Evolutionary conservation across 2,888 invertebrate species (phyloP), one percentile per base, ranked within the genome.

Genomic region (Orchestes rusci): DNA sequence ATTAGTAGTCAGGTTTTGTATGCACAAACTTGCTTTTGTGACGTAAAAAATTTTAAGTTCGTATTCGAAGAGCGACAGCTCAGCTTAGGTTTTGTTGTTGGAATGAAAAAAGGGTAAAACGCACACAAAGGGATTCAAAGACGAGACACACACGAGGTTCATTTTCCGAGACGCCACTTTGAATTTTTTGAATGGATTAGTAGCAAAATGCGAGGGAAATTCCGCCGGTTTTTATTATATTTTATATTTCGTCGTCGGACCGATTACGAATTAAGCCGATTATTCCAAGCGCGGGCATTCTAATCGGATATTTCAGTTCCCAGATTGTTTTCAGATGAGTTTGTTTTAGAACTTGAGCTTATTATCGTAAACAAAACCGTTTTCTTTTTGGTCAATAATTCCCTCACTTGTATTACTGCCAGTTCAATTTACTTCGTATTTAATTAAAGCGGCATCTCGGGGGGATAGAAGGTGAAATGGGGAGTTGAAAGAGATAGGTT

Each of bases 101-200:
- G 63, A 68, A 40, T 43, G 45, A 65, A 63, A 62, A 75, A 76
- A 10, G 80, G 79, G 80, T 71, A 53, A 52, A 82, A 85, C 83
- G 85, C 82, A 87, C 86, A 87, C 85, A 84, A 51, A 49, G 82
- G 76, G 85, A 83, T 82, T 79, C 73, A 83, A 47, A 62, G 56
- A 62, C 61, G 84, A 85, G 83, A 86, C 86, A 87, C n/a, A n/a
- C 87, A 87, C 70, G 72, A 72, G 72, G 72, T 66, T n/a, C n/a
- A 69, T 56, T 47, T 61, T 60, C 62, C 59, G 57, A 43, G 55
- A 64, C 70, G 77, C 84, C 80, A 53, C 52, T 50, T 50, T 50
- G 41, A 50, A 46, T 56, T 42, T 53, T 47, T 49, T 34, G 33
- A 51, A 42, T 31, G 43, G 42, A 46, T 48, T 45, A 43, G 37